Percentiles rank a stretch among this genome's conserved stretches.
Conservation (phyloP, 2,797 vertebrate species). For the Chaunax sp. region DNA sequence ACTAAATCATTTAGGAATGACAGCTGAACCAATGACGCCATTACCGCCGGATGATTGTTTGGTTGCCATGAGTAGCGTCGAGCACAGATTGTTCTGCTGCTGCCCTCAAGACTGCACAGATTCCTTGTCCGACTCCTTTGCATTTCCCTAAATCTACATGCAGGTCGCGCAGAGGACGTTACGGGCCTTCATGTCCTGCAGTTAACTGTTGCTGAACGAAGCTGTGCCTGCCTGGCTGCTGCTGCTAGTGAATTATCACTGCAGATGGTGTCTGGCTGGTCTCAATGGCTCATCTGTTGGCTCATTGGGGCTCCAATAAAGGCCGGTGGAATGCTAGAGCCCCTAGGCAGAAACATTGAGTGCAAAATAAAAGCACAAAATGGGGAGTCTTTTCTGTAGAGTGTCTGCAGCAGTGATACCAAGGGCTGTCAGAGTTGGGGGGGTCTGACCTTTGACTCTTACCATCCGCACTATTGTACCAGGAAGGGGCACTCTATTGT, state of each 20-base stretch:
- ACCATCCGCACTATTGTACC: conserved; percentile 80
- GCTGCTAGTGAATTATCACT: conserved; percentile 75
- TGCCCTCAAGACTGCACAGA: conserved; percentile 47
- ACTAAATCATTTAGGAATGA: conserved; percentile 82
- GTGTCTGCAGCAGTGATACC: conserved; percentile 70
- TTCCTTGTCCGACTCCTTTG: conserved; percentile 44
- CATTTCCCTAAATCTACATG: conserved; percentile 38
- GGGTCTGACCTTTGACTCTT: conserved; percentile 81
- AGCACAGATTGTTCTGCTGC: conserved; percentile 48
- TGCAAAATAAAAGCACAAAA: conserved; percentile 80
- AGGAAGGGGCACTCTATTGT: conserved; percentile 79
- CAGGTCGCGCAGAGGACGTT: conserved; percentile 43
- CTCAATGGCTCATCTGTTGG: conserved; percentile 82
- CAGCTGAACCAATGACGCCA: conserved; percentile 78
- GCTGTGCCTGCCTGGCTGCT: conserved; percentile 72
- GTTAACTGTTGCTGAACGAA: conserved; percentile 63
- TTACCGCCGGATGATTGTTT: conserved; percentile 75
- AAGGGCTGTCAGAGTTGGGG: conserved; percentile 71
- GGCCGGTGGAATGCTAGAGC: conserved; percentile 78
- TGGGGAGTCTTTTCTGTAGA: conserved; percentile 71
- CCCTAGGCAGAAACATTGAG: conserved; percentile 70
- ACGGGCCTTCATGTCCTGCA: conserved; percentile 46
- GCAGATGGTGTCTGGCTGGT: conserved; percentile 82
- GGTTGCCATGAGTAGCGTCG: conserved; percentile 77
- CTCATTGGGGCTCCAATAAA: conserved; percentile 78